Percentiles rank a stretch among this genome's conserved stretches.
Conservation (phyloP, 1,140 invertebrate species). For the Pseudomyrmex pallidus region DNA sequence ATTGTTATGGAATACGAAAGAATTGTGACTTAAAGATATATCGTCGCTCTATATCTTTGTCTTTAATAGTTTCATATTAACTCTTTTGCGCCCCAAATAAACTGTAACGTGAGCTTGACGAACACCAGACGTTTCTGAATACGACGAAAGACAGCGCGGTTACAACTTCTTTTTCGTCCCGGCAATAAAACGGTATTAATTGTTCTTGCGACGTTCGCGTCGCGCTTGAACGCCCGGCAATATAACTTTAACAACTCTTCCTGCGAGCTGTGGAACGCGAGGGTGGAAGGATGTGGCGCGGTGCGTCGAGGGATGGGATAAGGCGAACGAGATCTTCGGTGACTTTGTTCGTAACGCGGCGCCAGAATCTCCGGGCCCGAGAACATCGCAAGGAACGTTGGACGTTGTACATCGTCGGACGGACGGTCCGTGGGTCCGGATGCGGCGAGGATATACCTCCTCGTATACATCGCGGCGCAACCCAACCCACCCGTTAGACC, state of each 20-base stretch:
- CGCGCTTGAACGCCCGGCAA: constrained; percentile 79
- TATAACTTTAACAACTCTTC: constrained; percentile 83
- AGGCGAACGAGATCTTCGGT: constrained; percentile 47
- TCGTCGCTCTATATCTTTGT: not conserved
- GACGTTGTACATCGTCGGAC: constrained; percentile 74
- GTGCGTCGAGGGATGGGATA: constrained; percentile 4
- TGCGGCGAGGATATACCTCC: constrained; percentile 72
- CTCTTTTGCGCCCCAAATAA: constrained; percentile 7
- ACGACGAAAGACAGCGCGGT: constrained; percentile 2
- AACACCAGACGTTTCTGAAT: constrained; percentile 64
- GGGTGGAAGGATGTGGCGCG: constrained; percentile 30
- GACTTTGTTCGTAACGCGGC: constrained; percentile 77
- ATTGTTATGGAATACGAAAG: not conserved
- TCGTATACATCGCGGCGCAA: constrained; percentile 68
- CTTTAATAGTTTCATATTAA: not conserved
- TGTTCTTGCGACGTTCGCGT: constrained; percentile 81
- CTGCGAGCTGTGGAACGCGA: constrained; percentile 15
- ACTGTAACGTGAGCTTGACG: constrained; percentile 62
- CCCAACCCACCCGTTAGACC: constrained; percentile 76
- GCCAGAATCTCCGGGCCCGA: constrained; percentile 72
- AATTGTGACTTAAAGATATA: not conserved
- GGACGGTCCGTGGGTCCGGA: constrained; percentile 70
- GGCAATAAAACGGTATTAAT: constrained; percentile 80
- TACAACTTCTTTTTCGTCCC: not conserved
- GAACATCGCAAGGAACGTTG: constrained; percentile 65